Evolutionary conservation across 1,140 invertebrate species (phyloP).

Genomic region (Hylaeus anthracinus): DNA sequence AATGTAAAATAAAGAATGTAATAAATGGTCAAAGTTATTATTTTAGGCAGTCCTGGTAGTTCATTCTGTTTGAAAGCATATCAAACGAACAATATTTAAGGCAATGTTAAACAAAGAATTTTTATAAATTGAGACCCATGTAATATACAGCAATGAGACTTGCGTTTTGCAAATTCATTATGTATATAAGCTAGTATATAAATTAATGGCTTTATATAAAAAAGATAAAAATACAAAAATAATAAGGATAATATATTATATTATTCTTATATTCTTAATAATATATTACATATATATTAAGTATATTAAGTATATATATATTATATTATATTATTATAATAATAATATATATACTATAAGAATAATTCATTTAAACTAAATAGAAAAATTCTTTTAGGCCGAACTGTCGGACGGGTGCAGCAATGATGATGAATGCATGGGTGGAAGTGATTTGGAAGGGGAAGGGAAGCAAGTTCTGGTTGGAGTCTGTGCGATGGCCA

Average conservation of each 20-base stretch:
- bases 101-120: constrained; percentile 23
- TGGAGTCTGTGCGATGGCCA: constrained; percentile 99
- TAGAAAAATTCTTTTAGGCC: constrained; percentile 79
- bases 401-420: constrained; percentile 86
- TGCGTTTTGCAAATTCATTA: background rate
- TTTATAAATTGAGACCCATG: constrained; percentile 3
- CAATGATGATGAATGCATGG: constrained; percentile 82
- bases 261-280: too few relatives aligned
- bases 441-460: constrained; percentile 79
- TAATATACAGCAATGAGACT: constrained; percentile 34
- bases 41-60: constrained; percentile 46
- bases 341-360: background rate
- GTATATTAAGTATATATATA: too few relatives aligned
- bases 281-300: too few relatives aligned
- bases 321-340: too few relatives aligned
- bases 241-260: too few relatives aligned
- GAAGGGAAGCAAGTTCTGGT: constrained; percentile 94
- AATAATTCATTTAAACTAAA: too few relatives aligned
- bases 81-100: constrained; percentile 54
- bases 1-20: constrained; percentile 33
- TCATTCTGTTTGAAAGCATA: constrained; percentile 54
- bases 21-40: constrained; percentile 55
- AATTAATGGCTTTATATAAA: background rate
- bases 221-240: background rate
- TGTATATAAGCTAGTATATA: background rate